Base-by-base conservation (phyloP, 1,140 invertebrate species). In the Apis florea region DNA sequence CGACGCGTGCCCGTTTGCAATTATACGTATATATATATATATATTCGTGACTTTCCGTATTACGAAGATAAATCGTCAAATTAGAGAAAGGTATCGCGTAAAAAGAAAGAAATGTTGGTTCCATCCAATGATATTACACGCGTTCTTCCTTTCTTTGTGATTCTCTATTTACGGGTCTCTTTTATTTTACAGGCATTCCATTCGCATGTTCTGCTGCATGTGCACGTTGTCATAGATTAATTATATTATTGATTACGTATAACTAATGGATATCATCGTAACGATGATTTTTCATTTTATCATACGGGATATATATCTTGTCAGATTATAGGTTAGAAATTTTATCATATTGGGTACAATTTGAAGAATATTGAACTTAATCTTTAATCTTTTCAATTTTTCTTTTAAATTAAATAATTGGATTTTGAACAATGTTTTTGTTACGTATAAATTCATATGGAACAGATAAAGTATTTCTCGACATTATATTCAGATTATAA, bases 131-230 rank as follows among this genome's bases (percentile, higher is more conserved):
- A 26, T 47, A 40, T 61, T 75, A 72, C 51, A 13, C 15, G 47
- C 53, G 67, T 79, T 70, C n/a, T 19, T 47, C 67, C 21, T 67
- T 53, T 17, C 15, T 58, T 72, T 53, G 40, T 15, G 19, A n/a
- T 26, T 24, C 26, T 26, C 13, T 47, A 15, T 40, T 51, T 24
- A n/a, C 53, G 31, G 1, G 21, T n/a, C 2, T 67, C n/a, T 68
- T 49, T 68, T 24, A 15, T 8, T 68, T 67, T 58, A 56, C 26
- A 69, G 47, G 21, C 71, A 58, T 58, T 49, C 70, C 64, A 74
- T 64, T 85, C 75, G 83, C 75, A 85, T 59, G 83, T 64, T 64
- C 26, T 53, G 79, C n/a, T 61, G 83, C 82, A 84, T 74, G 83
- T 69, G 66, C 83, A 70, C 56, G 47, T 53, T 84, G 4, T 56